A percentile compares a stretch with the other conserved stretches of the same genome.
Conservation (phyloP, 2,888 invertebrate species). For the Tineola bisselliella region DNA sequence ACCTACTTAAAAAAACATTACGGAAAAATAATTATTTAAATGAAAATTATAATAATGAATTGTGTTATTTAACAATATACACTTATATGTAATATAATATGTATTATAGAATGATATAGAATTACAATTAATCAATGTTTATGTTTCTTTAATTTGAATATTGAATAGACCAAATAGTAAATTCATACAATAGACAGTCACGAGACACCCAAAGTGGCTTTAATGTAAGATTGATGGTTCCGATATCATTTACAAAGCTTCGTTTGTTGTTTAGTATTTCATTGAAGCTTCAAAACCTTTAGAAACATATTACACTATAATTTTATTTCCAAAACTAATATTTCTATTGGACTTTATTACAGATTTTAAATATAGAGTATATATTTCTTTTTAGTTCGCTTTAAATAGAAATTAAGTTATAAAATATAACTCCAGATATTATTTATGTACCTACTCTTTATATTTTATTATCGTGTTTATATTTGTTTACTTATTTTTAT, state of each 20-base stretch:
- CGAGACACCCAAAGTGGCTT: not conserved
- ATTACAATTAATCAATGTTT: not conserved
- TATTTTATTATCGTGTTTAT: no score
- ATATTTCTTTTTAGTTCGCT: no score
- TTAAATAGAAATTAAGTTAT: no score
- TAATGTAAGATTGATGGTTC: not conserved
- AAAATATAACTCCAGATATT: no score
- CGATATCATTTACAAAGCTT: constrained; percentile 6
- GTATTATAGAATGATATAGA: not conserved
- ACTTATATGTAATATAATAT: no score
- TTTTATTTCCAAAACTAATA: not conserved
- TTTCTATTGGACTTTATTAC: not conserved
- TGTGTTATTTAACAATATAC: no score
- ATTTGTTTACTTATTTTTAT: no score
- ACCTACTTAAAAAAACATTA: no score
- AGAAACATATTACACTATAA: not conserved
- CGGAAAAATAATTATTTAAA: no score
- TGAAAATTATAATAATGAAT: no score
- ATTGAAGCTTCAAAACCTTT: not conserved
- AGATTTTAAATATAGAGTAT: no score
- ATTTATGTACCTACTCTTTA: no score
- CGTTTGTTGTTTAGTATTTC: not conserved
- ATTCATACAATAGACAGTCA: not conserved
- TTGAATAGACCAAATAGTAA: not conserved
- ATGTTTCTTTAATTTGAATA: not conserved